A percentile compares a stretch with the other conserved stretches of the same genome.
phyloP scores from a whole-genome alignment of 2,888 invertebrate species.

The Cantharis rufa region DNA sequence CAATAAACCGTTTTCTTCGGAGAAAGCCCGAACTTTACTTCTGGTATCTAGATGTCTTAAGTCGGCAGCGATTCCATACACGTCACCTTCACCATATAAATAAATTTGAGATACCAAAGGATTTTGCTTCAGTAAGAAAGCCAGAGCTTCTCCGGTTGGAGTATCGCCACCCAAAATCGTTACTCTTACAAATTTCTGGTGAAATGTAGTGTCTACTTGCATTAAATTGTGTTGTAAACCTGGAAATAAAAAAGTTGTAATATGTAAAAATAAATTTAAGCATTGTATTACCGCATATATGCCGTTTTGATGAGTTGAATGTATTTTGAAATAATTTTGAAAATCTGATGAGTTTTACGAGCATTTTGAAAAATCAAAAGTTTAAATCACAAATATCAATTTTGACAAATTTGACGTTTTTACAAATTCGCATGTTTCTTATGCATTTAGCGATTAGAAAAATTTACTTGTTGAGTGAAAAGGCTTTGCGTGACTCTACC shows the following conservation, averaged over 20 bases:
- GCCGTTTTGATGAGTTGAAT: not conserved
- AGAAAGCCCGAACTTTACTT: conserved; percentile 40
- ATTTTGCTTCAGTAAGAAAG: conserved; percentile 62
- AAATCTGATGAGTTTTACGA: too few relatives aligned
- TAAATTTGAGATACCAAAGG: conserved; percentile 51
- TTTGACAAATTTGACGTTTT: not conserved
- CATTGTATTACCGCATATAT: not conserved
- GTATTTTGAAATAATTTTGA: not conserved
- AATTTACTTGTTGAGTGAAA: not conserved
- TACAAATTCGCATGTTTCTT: not conserved
- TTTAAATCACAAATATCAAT: not conserved
- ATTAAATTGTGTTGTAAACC: not conserved
- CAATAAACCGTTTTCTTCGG: conserved; percentile 36
- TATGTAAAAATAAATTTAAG: not conserved
- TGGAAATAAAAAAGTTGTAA: not conserved
- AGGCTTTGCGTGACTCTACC: not conserved
- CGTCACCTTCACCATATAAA: conserved; percentile 44
- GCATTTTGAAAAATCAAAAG: not conserved
- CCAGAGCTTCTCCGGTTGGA: conserved; percentile 57
- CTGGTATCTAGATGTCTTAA: conserved; percentile 49
- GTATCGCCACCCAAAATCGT: conserved; percentile 60
- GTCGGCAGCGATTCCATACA: conserved; percentile 46
- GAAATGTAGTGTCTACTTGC: conserved; percentile 8
- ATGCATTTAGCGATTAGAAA: not conserved
- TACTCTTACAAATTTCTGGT: conserved; percentile 39